These are phyloP conservation scores for Euglossa dilemma DNA, from an alignment of 1,140 invertebrate species.

Conservation along the genomic window DNA sequence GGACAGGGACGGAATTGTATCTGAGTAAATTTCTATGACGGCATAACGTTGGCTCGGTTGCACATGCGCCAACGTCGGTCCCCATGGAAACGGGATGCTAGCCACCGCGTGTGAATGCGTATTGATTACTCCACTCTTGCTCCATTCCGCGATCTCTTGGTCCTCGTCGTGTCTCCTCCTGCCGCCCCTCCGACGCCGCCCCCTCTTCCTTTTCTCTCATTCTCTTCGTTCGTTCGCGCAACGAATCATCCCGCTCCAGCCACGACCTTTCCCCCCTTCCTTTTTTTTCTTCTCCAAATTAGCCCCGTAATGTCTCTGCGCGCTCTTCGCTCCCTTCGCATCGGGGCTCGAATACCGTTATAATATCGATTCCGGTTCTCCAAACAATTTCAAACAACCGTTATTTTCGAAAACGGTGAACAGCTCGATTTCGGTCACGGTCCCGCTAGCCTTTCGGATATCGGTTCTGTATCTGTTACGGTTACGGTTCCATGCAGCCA, in stretches of 20 bases:
- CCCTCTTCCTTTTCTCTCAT: slow-evolving; percentile 50
- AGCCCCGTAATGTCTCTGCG: slow-evolving; percentile 55
- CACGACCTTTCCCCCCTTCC: slow-evolving; percentile 27
- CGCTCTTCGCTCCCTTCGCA: slow-evolving; percentile 35
- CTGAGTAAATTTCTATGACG: slow-evolving; percentile 23
- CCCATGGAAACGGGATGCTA: slow-evolving; percentile 77
- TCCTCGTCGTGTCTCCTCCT: slow-evolving; percentile 59
- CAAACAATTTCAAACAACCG: background rate
- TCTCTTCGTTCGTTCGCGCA: slow-evolving; percentile 50
- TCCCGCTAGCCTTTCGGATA: too few species aligned
- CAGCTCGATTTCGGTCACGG: too few species aligned
- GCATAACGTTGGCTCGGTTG: slow-evolving; percentile 10
- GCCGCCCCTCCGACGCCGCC: slow-evolving; percentile 11
- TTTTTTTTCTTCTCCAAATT: slow-evolving; percentile 61
- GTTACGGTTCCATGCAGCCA: too few species aligned
- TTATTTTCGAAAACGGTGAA: too few species aligned
- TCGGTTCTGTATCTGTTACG: too few species aligned
- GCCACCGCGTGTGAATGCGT: slow-evolving; percentile 79
- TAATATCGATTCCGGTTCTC: slow-evolving; percentile 23
- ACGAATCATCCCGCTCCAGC: slow-evolving; percentile 51
- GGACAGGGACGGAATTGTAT: slow-evolving; percentile 41
- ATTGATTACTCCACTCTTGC: slow-evolving; percentile 79
- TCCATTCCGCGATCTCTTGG: slow-evolving; percentile 73
- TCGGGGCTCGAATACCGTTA: background rate
- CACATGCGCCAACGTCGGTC: slow-evolving; percentile 77